Evolutionary conservation across 2,888 invertebrate genomes (phyloP).

Genomic region (Keiferia lycopersicella): DNA sequence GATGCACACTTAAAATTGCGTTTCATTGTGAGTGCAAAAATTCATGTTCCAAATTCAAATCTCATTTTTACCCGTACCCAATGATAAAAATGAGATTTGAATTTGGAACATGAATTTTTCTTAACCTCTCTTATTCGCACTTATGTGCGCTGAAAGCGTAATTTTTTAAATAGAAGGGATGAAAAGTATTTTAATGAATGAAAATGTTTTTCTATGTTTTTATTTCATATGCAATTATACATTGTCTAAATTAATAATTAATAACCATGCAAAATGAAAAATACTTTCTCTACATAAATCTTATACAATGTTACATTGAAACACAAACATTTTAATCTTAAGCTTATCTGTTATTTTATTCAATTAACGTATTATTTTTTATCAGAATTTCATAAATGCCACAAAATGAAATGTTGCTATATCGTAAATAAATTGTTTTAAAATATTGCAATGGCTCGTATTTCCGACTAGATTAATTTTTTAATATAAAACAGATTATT

Average conservation of each 20-base stretch:
- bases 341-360: conserved; percentile 16
- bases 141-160: too few species aligned
- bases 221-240: conserved; percentile 22
- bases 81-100: too few species aligned
- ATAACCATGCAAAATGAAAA: conserved; percentile 60
- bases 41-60: too few species aligned
- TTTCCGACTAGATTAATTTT: conserved; percentile 77
- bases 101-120: too few species aligned
- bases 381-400: conserved; percentile 49
- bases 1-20: too few species aligned
- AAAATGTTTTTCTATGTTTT: not conserved
- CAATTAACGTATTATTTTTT: not conserved
- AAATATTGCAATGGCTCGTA: conserved; percentile 79
- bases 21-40: too few species aligned
- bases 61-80: too few species aligned
- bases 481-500: conserved; percentile 58
- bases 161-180: too few species aligned
- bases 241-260: conserved; percentile 36
- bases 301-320: conserved; percentile 9
- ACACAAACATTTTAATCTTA: not conserved
- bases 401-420: conserved; percentile 45
- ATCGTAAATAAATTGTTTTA: conserved; percentile 48
- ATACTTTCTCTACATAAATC: conserved; percentile 32
- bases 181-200: not conserved
- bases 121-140: too few species aligned